Evolutionary conservation across 2,113 vertebrate genomes (phyloP).

Genomic region (Pomatorhinus ruficollis): DNA sequence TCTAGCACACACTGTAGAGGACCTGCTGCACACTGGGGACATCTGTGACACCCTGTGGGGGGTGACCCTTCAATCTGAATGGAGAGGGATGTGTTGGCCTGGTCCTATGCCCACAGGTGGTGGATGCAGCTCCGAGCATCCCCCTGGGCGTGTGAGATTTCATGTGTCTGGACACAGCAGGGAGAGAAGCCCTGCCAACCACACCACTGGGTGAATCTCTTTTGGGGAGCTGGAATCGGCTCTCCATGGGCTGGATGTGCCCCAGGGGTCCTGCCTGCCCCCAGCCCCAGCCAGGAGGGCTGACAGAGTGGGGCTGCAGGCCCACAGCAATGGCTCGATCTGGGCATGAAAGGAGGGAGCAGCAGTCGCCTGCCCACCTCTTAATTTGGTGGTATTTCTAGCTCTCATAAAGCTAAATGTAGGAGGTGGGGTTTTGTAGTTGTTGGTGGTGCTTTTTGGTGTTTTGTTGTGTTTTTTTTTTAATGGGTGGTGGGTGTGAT

Average conservation of each 20-base stretch:
- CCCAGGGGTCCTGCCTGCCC: not conserved
- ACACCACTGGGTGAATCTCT: fast-evolving
- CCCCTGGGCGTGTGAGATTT: fast-evolving
- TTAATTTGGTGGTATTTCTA: not conserved
- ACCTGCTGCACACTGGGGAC: fast-evolving
- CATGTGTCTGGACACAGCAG: not conserved
- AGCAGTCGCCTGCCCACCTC: not conserved
- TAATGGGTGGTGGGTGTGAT: constrained; percentile 9
- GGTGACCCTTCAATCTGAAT: not conserved
- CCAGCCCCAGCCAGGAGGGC: not conserved
- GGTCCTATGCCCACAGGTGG: fast-evolving
- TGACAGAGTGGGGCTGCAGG: not conserved
- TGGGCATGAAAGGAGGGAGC: not conserved
- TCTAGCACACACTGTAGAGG: fast-evolving
- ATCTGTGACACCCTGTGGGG: not conserved
- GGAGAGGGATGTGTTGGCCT: not conserved
- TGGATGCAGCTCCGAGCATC: not conserved
- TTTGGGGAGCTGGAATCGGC: not conserved
- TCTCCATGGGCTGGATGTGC: not conserved
- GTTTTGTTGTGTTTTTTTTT: not conserved
- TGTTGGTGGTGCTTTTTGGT: not conserved
- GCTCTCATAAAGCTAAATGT: not conserved
- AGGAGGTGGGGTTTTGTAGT: not conserved
- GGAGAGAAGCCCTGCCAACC: not conserved
- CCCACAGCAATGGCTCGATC: not conserved